These are phyloP conservation scores for Scleropages formosus DNA, from an alignment of 2,797 vertebrate species.

Conservation along the genomic window DNA sequence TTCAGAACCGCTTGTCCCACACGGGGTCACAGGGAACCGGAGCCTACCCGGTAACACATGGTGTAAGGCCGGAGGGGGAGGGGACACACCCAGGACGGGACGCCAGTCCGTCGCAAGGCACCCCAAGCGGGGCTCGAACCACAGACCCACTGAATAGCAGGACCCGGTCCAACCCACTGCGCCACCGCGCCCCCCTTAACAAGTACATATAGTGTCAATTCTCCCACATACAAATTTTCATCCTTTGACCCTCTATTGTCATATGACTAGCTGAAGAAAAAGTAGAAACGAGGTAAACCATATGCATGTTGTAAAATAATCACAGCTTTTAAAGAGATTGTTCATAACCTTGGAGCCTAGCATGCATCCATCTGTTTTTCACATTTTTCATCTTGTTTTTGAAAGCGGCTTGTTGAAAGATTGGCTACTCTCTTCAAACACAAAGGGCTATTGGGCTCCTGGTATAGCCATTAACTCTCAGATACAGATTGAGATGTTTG, in stretches of 20 bases:
- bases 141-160: no score
- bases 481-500: neutral
- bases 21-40: no score
- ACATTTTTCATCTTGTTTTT: conserved; percentile 9
- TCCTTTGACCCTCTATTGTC: neutral
- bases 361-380: conserved; percentile 12
- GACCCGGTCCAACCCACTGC: no score
- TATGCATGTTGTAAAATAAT: neutral
- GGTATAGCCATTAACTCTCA: conserved; percentile 1
- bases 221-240: no score
- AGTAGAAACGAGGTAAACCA: conserved; percentile 8
- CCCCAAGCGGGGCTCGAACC: no score
- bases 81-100: no score
- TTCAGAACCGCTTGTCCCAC: no score
- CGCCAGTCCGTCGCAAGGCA: no score
- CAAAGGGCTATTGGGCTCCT: neutral
- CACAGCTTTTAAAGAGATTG: conserved; percentile 18
- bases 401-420: neutral
- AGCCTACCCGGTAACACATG: no score
- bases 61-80: no score
- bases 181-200: no score
- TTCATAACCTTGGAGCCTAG: conserved; percentile 4
- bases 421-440: neutral
- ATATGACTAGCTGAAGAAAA: conserved; percentile 33
- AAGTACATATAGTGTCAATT: neutral